phyloP scores from a whole-genome alignment of 2,113 vertebrate species.

The Aix galericulata region DNA sequence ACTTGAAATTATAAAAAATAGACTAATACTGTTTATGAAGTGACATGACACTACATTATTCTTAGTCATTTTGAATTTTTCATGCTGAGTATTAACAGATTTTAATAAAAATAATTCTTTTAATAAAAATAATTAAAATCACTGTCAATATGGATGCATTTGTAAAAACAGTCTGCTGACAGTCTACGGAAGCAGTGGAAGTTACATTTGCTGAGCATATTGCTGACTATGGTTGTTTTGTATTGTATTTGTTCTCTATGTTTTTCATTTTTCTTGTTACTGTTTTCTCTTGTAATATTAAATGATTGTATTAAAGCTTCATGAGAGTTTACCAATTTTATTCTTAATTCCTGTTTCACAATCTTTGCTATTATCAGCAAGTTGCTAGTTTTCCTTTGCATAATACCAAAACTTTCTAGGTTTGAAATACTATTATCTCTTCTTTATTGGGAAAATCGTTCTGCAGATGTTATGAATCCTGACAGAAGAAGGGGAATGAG shows the following conservation, averaged over 20 bases:
- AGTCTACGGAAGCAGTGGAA: neutral
- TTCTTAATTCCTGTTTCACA: constrained; percentile 3
- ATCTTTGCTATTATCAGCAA: neutral
- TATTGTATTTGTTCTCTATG: neutral
- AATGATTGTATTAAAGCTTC: neutral
- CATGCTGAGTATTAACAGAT: neutral
- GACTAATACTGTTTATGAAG: neutral
- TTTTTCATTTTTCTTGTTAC: too few species aligned
- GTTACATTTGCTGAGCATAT: neutral
- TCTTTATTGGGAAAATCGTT: neutral
- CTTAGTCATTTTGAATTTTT: neutral
- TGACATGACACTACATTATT: neutral
- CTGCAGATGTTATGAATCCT: neutral
- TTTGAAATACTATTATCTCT: neutral
- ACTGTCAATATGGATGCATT: neutral
- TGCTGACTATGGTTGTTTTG: neutral
- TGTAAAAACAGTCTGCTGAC: neutral
- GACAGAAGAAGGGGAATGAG: neutral
- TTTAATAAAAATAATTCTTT: neutral
- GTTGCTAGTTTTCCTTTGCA: neutral
- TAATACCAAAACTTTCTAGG: neutral
- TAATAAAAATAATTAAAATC: neutral
- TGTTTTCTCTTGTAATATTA: neutral
- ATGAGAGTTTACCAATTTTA: neutral
- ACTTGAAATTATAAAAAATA: neutral